A percentile compares a stretch with the other conserved stretches of the same genome.
These are phyloP conservation scores for Drosophila austrosaltans DNA, from an alignment of 2,888 invertebrate species.

Conservation along the genomic window DNA sequence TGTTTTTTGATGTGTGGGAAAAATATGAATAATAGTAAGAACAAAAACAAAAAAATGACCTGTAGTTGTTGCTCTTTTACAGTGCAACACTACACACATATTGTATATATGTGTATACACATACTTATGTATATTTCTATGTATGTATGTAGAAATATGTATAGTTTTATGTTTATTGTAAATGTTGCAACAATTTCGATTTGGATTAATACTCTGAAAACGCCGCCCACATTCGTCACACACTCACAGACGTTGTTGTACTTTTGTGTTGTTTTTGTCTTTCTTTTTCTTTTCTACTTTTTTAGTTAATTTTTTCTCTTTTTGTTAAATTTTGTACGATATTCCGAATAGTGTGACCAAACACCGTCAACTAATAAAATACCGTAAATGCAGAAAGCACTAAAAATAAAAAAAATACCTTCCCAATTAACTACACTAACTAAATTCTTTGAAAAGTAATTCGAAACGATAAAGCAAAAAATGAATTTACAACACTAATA, in stretches of 20 bases:
- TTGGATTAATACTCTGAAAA: background rate
- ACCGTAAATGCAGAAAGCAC: background rate
- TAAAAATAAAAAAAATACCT: background rate
- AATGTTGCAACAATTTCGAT: background rate
- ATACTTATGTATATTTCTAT: background rate
- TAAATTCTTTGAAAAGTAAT: background rate
- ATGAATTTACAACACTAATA: background rate
- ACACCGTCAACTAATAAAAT: background rate
- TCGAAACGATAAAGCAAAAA: background rate
- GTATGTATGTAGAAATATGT: background rate
- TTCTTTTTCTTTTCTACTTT: conserved; percentile 8
- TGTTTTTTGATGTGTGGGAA: conserved; percentile 28
- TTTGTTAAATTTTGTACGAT: conserved; percentile 8
- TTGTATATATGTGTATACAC: background rate
- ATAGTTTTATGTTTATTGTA: conserved; percentile 2
- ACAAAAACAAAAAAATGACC: conserved; percentile 7
- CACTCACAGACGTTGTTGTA: conserved; percentile 8
- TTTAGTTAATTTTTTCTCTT: conserved; percentile 4
- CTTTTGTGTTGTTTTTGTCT: conserved; percentile 12
- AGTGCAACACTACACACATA: background rate
- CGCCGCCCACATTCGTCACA: background rate
- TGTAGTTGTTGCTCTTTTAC: conserved; percentile 5
- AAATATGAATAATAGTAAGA: conserved; percentile 17
- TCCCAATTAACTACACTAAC: background rate
- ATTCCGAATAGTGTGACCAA: conserved; percentile 3